Conservation (phyloP, 2,797 vertebrate species). For the Catamblyrhynchus diadema region DNA sequence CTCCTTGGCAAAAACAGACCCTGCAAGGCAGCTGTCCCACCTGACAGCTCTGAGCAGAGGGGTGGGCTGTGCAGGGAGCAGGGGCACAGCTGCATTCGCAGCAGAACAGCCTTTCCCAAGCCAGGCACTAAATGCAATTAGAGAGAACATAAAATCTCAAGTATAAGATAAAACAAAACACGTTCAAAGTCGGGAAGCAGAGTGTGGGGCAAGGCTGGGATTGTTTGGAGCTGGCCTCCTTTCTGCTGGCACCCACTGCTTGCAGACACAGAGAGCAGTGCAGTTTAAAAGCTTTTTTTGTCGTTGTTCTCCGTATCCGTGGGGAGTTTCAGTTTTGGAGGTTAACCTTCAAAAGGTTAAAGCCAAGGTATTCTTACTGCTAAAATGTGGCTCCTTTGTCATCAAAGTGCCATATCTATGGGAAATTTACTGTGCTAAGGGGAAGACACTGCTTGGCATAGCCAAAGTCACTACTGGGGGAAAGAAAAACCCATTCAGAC, state of each 20-base stretch:
- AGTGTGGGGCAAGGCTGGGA: background rate
- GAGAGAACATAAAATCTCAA: background rate
- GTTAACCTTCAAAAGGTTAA: background rate
- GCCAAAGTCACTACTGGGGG: background rate
- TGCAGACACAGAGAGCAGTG: background rate
- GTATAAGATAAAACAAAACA: background rate
- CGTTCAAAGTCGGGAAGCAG: background rate
- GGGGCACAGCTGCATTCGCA: background rate
- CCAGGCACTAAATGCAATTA: background rate
- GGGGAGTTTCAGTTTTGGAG: background rate
- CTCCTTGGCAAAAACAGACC: constrained; percentile 41
- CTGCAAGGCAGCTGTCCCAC: background rate
- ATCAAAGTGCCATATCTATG: accelerated
- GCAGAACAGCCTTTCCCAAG: background rate
- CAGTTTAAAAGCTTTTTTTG: background rate
- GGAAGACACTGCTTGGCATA: background rate
- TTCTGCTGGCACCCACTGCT: constrained; percentile 13
- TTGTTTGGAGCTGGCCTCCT: background rate
- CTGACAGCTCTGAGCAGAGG: background rate
- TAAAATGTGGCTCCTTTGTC: background rate
- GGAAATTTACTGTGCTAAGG: too few relatives aligned
- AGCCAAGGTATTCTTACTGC: background rate
- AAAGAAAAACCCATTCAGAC: background rate
- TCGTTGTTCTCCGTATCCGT: background rate
- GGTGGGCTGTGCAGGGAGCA: background rate